Percentiles rank a stretch among this genome's conserved stretches.
These are phyloP conservation scores for Neopelma chrysocephalum DNA, from an alignment of 2,797 vertebrate genomes.

Conservation along the genomic window DNA sequence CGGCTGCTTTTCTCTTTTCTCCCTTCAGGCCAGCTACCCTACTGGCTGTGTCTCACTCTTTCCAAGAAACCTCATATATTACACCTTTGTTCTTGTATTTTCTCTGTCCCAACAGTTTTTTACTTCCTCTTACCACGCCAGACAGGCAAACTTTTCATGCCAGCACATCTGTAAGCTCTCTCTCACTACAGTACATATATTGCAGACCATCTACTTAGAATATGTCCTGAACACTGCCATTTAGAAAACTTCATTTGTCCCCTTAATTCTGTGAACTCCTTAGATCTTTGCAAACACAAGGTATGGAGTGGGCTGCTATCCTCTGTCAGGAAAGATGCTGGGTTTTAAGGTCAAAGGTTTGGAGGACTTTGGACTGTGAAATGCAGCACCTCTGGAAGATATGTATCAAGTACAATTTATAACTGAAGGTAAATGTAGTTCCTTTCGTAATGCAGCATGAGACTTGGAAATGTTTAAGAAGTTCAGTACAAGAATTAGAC, in stretches of 20 bases:
- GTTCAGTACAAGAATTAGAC: not conserved
- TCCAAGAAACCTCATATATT: not conserved
- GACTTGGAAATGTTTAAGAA: not conserved
- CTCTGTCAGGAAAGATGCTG: not conserved
- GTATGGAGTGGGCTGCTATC: not conserved
- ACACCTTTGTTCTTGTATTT: not conserved
- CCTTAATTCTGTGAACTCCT: not conserved
- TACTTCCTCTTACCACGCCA: accelerated
- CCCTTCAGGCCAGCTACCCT: not conserved
- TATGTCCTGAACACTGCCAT: not conserved
- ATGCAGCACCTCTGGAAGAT: not conserved
- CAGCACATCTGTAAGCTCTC: not conserved
- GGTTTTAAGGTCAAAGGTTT: not conserved
- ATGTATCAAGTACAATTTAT: not conserved
- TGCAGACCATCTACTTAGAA: not conserved
- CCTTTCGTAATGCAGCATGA: not conserved
- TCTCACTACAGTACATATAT: not conserved
- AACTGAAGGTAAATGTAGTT: not conserved
- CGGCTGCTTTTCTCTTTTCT: not conserved
- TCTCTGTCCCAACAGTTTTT: not conserved
- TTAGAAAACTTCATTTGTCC: not conserved
- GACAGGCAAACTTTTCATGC: not conserved
- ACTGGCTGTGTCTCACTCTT: not conserved
- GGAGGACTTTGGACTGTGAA: not conserved
- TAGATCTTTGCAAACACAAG: not conserved